Evolutionary conservation across 2,113 vertebrate species (phyloP), one percentile per base, ranked within the genome.

Genomic region (Gulo gulo): DNA sequence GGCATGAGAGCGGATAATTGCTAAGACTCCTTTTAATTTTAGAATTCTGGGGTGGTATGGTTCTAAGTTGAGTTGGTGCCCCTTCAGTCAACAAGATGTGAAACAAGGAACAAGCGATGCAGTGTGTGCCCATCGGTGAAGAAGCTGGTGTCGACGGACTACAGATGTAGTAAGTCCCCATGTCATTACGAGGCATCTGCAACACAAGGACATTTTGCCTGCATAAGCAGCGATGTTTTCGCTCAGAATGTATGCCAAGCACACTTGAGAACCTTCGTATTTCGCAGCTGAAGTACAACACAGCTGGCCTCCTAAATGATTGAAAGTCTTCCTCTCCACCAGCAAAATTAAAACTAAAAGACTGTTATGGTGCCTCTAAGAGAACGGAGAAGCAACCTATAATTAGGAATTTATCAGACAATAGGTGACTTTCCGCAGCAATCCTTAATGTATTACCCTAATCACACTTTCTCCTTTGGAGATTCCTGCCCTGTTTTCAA

Each of bases 351-450:
- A 85, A 93, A 88, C 52, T 61, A 96, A 97, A 94, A 94, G 92
- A 47, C 93, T 97, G 90, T 98, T 95, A 85, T 93, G 97, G 71
- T 91, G 84, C 59, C 42, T 96, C 91, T 85, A 71, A 85, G 39
- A 91, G 84, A 97, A 55, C 1, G 0, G 78, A 92, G 95, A 91
- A 91, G 42, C 81, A 98, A 96, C 97, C 97, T 97, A 63, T 97
- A 98, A 98, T 98, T 98, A 98, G 85, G 97, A 96, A 97, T 97
- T 98, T 98, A 97, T 97, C 97, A 98, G 94, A 98, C 92, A 98
- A 98, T 98, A 93, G 97, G 90, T 97, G 90, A 97, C 95, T 96
- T 97, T 92, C 57, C 59, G 55, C 59, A 92, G 67, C 36, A 45
- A 59, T 94, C 95, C 47, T 97, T 96, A 97, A 83, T 14, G 20